Base-by-base conservation (phyloP, 2,113 vertebrate species). In the Rhynchomys soricoides region DNA sequence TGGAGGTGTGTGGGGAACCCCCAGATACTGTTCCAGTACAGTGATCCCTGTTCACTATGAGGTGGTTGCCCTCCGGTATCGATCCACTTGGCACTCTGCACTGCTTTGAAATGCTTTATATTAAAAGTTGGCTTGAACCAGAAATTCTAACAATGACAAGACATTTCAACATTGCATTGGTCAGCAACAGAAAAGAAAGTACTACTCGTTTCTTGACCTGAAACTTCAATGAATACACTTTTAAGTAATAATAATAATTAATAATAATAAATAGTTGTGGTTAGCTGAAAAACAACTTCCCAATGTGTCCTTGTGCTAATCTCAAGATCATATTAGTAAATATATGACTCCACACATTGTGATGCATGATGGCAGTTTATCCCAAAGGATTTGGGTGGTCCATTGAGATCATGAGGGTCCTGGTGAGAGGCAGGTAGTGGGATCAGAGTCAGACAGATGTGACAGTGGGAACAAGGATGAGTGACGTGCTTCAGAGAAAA, bases 1-100 rank as follows among this genome's bases (percentile, higher is more conserved):
- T 37, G 3, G 0, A 3, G 19, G 1, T 22, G 4, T 9, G 0
- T 3, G 12, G 2, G 26, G 82, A 45, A 19, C 40, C 12, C 9
- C 57, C 62, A 43, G 21, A 78, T 13, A n/a, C 71, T 34, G 59
- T 31, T 12, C 40, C 34, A 48, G 57, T 16, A 40, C 31, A 75
- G 26, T 43, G 52, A n/a, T 74, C 64, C 75, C 2, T 3, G 43
- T 48, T 34, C 62, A 8, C 19, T 55, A 70, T 4, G 37, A 45
- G 26, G 34, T 37, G 48, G 48, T 26, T 57, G 3, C 3, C 7
- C 31, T 71, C 45, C 62, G 68, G 55, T 0, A 0, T 0, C 1
- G 16, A 21, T 5, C 43, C 48, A 55, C 59, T 45, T 45, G 3
- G 37, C 50, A 89, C 26, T 94, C 40, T 34, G 50, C 5, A 12